A percentile compares a stretch with the other conserved stretches of the same genome.
phyloP scores from a whole-genome alignment of 1,140 invertebrate species.

The Pentalonia nigronervosa region DNA sequence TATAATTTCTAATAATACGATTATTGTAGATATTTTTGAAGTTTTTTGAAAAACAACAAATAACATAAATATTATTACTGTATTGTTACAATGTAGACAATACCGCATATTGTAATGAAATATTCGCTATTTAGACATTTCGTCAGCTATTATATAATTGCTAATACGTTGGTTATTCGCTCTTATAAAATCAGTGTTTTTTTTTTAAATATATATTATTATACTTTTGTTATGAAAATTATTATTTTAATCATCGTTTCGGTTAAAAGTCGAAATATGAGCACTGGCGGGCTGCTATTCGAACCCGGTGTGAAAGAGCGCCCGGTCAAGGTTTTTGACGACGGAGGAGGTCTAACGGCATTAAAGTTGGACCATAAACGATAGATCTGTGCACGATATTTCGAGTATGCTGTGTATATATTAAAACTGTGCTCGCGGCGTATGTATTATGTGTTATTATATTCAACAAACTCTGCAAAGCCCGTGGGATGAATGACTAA shows the following conservation, averaged over 20 bases:
- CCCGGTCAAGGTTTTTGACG: background rate
- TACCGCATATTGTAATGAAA: background rate
- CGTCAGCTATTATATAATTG: too few species aligned
- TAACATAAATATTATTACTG: background rate
- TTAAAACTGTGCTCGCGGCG: background rate
- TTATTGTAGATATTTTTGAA: background rate
- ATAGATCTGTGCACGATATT: background rate
- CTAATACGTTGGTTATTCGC: too few species aligned
- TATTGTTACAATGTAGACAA: background rate
- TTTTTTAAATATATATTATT: background rate
- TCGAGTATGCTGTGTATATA: background rate
- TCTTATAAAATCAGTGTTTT: background rate
- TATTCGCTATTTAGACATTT: background rate
- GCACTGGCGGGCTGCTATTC: rapidly evolving
- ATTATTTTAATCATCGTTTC: background rate
- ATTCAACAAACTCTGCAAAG: background rate
- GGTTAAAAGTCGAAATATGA: background rate
- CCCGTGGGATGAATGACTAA: background rate
- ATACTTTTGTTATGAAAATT: background rate
- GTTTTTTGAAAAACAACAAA: background rate
- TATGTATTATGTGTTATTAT: background rate
- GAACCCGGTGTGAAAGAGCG: background rate
- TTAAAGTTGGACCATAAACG: background rate
- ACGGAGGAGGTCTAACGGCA: background rate
- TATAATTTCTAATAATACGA: background rate